phyloP scores from a whole-genome alignment of 2,888 invertebrate genomes.

The Leucophenga maculata region DNA sequence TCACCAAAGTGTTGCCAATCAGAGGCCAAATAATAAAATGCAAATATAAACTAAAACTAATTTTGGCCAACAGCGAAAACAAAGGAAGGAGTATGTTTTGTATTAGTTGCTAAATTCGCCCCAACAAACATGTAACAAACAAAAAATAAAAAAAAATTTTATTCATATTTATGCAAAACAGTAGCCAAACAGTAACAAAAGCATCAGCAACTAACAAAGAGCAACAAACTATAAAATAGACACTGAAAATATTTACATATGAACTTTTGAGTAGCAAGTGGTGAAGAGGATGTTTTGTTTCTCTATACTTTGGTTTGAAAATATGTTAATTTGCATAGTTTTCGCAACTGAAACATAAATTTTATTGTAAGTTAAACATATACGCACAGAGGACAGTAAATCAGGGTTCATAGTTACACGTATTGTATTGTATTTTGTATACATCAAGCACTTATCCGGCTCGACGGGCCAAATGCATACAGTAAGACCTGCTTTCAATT shows the following conservation, averaged over 20 bases:
- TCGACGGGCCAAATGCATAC: too few relatives aligned
- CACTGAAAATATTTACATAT: constrained; percentile 56
- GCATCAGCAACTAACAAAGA: constrained; percentile 1
- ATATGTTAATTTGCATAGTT: constrained; percentile 24
- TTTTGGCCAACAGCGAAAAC: constrained; percentile 7
- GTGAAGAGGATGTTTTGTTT: background rate
- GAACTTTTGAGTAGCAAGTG: constrained; percentile 44
- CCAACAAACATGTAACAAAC: background rate
- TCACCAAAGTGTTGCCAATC: constrained; percentile 17
- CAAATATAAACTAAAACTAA: constrained; percentile 21
- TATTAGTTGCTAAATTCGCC: background rate
- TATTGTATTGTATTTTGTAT: too few relatives aligned
- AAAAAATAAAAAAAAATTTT: too few relatives aligned
- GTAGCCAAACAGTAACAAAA: constrained; percentile 1
- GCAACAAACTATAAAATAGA: constrained; percentile 47
- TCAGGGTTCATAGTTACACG: too few relatives aligned
- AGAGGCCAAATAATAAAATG: constrained; percentile 13
- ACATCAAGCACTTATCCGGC: too few relatives aligned
- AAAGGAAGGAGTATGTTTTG: background rate
- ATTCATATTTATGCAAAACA: constrained; percentile 21
- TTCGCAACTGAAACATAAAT: constrained; percentile 17
- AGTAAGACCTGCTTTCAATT: too few relatives aligned
- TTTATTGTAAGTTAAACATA: background rate
- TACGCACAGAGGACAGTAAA: background rate
- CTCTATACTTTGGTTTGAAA: constrained; percentile 3